Conservation (phyloP, 2,888 invertebrate species). For the Nephrotoma flavescens region DNA sequence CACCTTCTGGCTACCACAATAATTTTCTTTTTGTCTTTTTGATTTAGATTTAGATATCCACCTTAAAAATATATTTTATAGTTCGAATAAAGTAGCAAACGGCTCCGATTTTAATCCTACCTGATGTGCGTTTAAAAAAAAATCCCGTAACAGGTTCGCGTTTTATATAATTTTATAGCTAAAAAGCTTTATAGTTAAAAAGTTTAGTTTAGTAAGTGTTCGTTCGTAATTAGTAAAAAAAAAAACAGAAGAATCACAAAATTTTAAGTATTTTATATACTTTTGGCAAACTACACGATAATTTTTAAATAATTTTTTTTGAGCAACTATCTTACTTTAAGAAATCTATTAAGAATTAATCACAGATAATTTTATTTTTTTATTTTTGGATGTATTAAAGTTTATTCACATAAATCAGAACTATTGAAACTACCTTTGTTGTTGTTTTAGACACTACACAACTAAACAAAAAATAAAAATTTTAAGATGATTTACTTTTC, state of each 20-base stretch:
- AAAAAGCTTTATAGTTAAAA: not conserved
- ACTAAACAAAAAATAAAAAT: not conserved
- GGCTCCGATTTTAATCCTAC: not conserved
- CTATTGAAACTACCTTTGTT: not conserved
- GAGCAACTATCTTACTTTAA: not conserved
- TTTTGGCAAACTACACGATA: not conserved
- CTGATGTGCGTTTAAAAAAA: not conserved
- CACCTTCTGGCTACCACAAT: not conserved
- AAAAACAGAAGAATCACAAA: not conserved
- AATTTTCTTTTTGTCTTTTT: not conserved
- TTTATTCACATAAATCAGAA: not conserved
- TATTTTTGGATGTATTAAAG: not conserved
- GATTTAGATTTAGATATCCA: no score
- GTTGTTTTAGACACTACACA: not conserved
- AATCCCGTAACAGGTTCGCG: not conserved
- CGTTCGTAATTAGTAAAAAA: not conserved
- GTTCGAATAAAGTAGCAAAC: not conserved
- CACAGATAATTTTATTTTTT: not conserved
- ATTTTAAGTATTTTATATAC: not conserved
- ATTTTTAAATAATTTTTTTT: not conserved
- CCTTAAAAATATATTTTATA: not conserved
- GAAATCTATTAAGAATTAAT: not conserved
- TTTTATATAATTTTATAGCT: not conserved
- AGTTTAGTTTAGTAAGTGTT: not conserved
- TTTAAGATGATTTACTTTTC: not conserved